Conservation (phyloP, 2,888 invertebrate genomes). For the Machimus rusticus region DNA sequence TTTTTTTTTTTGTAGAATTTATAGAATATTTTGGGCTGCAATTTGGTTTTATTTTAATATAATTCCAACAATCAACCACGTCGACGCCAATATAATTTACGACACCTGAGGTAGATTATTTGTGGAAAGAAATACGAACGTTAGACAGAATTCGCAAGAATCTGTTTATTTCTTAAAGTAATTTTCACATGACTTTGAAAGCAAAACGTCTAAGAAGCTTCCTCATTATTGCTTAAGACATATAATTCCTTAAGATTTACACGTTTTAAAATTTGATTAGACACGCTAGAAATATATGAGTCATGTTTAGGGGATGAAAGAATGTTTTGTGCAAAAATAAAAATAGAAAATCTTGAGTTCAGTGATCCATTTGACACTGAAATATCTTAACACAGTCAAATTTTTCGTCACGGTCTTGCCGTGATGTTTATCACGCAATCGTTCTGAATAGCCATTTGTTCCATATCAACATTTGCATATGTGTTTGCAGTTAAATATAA, state of each 20-base stretch:
- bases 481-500: neutral
- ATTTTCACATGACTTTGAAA: neutral
- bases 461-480: neutral
- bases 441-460: neutral
- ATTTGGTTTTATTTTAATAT: neutral
- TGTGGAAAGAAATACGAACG: neutral
- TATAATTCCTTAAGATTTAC: neutral
- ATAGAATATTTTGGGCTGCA: neutral
- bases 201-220: neutral
- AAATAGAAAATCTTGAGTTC: slow-evolving; percentile 4
- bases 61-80: neutral
- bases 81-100: neutral
- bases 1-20: neutral
- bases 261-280: neutral
- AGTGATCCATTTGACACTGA: slow-evolving; percentile 16
- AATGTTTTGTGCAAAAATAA: slow-evolving; percentile 5
- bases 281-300: neutral
- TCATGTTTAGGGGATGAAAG: neutral
- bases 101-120: neutral
- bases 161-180: neutral
- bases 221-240: neutral
- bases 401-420: neutral
- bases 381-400: slow-evolving; percentile 5
- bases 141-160: neutral
- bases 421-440: slow-evolving; percentile 10